Percentiles rank a stretch among this genome's conserved stretches.
Evolutionary conservation across 2,113 vertebrate genomes (phyloP).

Genomic region (Bucco capensis): DNA sequence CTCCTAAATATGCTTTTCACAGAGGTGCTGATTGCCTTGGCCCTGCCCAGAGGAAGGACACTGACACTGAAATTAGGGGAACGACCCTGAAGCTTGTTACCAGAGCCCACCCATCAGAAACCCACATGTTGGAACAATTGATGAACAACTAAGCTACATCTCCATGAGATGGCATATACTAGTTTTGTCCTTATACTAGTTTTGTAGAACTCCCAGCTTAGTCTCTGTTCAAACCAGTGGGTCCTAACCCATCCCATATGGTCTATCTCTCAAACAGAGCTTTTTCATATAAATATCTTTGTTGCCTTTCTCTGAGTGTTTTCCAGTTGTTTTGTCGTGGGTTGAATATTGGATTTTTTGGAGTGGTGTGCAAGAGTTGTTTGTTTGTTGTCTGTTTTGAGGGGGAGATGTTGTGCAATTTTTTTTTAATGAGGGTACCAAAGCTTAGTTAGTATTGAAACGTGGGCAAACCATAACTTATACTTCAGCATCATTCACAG

Average conservation of each 20-base stretch:
- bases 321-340: not conserved
- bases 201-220: not conserved
- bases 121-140: not conserved
- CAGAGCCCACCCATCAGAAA: too few relatives aligned
- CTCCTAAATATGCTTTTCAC: too few relatives aligned
- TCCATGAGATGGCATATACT: not conserved
- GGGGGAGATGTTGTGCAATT: too few relatives aligned
- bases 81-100: too few relatives aligned
- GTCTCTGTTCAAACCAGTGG: not conserved
- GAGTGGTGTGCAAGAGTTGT: not conserved
- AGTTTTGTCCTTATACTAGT: not conserved
- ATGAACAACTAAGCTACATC: accelerated
- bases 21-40: too few relatives aligned
- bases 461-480: not conserved
- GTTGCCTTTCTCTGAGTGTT: not conserved
- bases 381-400: too few relatives aligned
- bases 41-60: too few relatives aligned
- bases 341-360: not conserved
- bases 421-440: not conserved
- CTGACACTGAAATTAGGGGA: too few relatives aligned
- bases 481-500: too few relatives aligned
- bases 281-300: not conserved
- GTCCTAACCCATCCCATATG: not conserved
- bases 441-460: not conserved
- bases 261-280: not conserved